Evolutionary conservation across 2,888 invertebrate genomes (phyloP).

Genomic region (Sarcophaga carnaria): DNA sequence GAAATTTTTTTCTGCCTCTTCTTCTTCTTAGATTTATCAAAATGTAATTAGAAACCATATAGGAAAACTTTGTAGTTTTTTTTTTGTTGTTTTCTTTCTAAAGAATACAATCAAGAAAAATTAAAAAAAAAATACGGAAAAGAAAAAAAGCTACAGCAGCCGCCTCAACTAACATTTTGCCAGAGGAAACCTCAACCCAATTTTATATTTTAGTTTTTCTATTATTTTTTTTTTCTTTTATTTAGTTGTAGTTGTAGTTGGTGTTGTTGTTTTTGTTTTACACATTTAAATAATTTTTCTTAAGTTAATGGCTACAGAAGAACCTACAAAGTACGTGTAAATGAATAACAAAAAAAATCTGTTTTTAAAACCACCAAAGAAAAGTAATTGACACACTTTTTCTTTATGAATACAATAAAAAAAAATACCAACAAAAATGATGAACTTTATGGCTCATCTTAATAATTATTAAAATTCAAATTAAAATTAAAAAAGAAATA

Average conservation of each 20-base stretch:
- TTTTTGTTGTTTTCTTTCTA: background rate
- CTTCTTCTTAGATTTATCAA: constrained; percentile 32
- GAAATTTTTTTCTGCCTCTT: constrained; percentile 8
- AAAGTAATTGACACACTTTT: constrained; percentile 68
- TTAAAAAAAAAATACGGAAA: constrained; percentile 10
- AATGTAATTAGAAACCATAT: constrained; percentile 67
- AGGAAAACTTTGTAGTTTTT: constrained; percentile 26
- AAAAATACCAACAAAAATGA: background rate
- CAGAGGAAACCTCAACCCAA: constrained; percentile 66
- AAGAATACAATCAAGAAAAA: constrained; percentile 28
- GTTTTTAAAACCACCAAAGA: constrained; percentile 44
- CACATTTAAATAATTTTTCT: constrained; percentile 31
- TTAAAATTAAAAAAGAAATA: background rate
- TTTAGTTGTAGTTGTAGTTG: background rate
- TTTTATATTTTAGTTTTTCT: constrained; percentile 61
- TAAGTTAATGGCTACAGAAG: constrained; percentile 34
- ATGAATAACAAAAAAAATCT: background rate
- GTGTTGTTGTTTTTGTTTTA: background rate
- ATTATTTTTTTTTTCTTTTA: constrained; percentile 14
- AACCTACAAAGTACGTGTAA: constrained; percentile 16
- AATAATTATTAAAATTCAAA: background rate
- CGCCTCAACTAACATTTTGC: background rate
- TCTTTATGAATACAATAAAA: constrained; percentile 22
- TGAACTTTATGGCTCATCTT: background rate
- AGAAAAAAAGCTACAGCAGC: constrained; percentile 12